Evolutionary conservation across 2,888 invertebrate genomes (phyloP), one percentile per base, ranked within the genome.

Genomic region (Gryllus longicercus): DNA sequence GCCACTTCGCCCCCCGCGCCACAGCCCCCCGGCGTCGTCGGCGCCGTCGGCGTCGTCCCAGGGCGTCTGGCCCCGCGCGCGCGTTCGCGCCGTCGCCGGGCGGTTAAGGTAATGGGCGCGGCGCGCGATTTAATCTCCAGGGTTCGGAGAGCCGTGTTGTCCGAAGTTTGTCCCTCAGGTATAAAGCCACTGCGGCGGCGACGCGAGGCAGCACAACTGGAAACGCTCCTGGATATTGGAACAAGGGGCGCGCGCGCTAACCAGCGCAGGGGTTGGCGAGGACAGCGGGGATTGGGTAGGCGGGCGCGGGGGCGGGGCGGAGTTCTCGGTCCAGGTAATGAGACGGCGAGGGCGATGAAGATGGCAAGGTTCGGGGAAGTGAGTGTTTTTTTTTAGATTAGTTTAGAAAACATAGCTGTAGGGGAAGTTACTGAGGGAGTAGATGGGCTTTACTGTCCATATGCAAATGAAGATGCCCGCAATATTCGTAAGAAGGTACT

Each of bases 161-260:
- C 63, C 63, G 63, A 63, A 63, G 63, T 63, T 63, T 63, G 63
- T 63, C 63, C 63, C 63, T n/a, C 63, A 63, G 63, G 63, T 63
- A 63, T 63, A 63, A 63, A 63, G 63, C 63, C 38, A 1, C 38
- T 38, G 63, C 63, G n/a, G 63, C 12, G 63, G 4, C 38, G 38
- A 38, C 38, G 63, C 63, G n/a, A n/a, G 14, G 16, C 63, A 63
- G 63, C 63, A 63, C n/a, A 18, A n/a, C 63, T 63, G 63, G 63
- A 63, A 63, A 63, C 63, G 63, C n/a, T 63, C n/a, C 63, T 63
- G 63, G 63, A n/a, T 63, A 63, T 63, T 63, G 63, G 63, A 63
- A 63, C 63, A 63, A 63, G 63, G 63, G 63, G 63, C 14, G 63
- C 16, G 63, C 16, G n/a, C 63, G 4, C 8, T 63, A 18, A n/a